A percentile compares a stretch with the other conserved stretches of the same genome.
Evolutionary conservation across 2,888 invertebrate species (phyloP).

Genomic region (Catocala nupta): DNA sequence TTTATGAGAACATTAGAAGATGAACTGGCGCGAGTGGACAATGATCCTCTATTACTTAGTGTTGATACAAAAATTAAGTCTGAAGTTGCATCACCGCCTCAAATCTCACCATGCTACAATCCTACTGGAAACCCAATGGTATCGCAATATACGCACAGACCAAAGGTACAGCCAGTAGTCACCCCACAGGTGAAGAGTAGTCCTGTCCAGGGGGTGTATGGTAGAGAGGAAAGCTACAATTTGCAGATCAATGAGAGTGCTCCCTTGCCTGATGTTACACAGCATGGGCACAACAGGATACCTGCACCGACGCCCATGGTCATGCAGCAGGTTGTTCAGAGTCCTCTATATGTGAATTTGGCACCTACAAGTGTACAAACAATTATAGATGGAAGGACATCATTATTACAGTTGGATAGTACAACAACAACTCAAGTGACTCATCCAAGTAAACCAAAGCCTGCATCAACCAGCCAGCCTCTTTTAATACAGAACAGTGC

Average conservation of each 20-base stretch:
- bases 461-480: slow-evolving; percentile 60
- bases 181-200: slow-evolving; percentile 65
- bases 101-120: slow-evolving; percentile 70
- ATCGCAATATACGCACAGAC: slow-evolving; percentile 72
- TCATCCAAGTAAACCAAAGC: slow-evolving; percentile 60
- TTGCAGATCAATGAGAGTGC: slow-evolving; percentile 63
- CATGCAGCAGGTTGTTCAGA: slow-evolving; percentile 78
- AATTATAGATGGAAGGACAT: slow-evolving; percentile 66
- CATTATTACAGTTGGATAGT: slow-evolving; percentile 69
- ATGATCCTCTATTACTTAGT: slow-evolving; percentile 67
- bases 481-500: slow-evolving; percentile 75
- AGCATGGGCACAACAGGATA: slow-evolving; percentile 63
- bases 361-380: slow-evolving; percentile 72
- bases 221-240: slow-evolving; percentile 70
- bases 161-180: slow-evolving; percentile 45
- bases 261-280: slow-evolving; percentile 70
- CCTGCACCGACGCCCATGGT: slow-evolving; percentile 73
- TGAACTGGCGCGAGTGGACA: slow-evolving; percentile 74
- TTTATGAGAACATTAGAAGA: slow-evolving; percentile 86
- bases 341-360: slow-evolving; percentile 79
- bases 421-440: slow-evolving; percentile 63
- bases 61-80: slow-evolving; percentile 68
- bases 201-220: slow-evolving; percentile 69
- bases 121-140: slow-evolving; percentile 76
- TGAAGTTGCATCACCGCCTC: slow-evolving; percentile 66